Evolutionary conservation across 2,888 invertebrate genomes (phyloP).

Genomic region (Stramonita haemastoma): DNA sequence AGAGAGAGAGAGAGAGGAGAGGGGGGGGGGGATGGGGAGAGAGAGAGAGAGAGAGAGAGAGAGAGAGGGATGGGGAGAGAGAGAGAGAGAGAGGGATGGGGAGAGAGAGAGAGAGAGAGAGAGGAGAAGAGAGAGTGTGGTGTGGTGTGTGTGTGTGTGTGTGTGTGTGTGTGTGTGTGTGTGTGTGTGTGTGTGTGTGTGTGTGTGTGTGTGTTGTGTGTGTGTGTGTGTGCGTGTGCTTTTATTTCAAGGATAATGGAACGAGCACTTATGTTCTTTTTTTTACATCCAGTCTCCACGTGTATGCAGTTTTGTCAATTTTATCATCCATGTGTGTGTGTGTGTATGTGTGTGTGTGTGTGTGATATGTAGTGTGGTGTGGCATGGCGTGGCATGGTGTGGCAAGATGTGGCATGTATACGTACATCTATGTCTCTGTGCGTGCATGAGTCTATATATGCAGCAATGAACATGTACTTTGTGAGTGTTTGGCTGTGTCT

Average conservation of each 20-base stretch:
- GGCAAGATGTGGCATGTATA: not conserved
- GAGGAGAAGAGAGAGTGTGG: not conserved
- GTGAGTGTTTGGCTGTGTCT: not conserved
- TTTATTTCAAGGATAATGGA: too few relatives aligned
- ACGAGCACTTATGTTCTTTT: too few relatives aligned
- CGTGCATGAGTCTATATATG: not conserved
- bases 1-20: not conserved
- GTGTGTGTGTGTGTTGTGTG: not conserved
- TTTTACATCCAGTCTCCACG: too few relatives aligned
- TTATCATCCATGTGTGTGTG: not conserved
- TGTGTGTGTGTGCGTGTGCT: not conserved
- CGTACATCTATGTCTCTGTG: not conserved
- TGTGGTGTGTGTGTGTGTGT: slow-evolving; percentile 17
- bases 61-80: too few relatives aligned
- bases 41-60: not conserved
- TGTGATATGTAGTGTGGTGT: too few relatives aligned
- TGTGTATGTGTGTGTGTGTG: not conserved
- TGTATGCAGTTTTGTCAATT: too few relatives aligned
- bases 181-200: too few relatives aligned
- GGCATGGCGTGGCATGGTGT: too few relatives aligned
- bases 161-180: not conserved
- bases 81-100: too few relatives aligned
- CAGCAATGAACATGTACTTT: not conserved
- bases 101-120: not conserved
- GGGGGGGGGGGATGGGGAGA: not conserved